Evolutionary conservation across 2,113 vertebrate species (phyloP).

Genomic region (Eptesicus fuscus): DNA sequence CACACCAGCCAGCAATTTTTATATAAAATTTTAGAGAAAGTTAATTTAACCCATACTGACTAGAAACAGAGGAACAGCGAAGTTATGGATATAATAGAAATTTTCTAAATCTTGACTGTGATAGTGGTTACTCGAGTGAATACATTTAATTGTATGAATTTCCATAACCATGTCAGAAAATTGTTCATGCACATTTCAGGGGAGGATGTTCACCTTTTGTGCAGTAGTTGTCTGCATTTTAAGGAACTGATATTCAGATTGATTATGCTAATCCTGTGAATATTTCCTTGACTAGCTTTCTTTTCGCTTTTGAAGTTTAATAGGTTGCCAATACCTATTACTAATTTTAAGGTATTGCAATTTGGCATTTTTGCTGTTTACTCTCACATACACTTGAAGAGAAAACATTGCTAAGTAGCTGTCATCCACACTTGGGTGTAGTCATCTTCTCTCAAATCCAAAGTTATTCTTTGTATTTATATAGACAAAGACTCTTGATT

Average conservation of each 20-base stretch:
- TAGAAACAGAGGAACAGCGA: neutral
- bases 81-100: fast-evolving
- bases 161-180: neutral
- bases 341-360: neutral
- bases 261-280: neutral
- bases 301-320: neutral
- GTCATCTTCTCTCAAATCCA: neutral
- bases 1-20: neutral
- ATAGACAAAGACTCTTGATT: neutral
- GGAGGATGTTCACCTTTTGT: neutral
- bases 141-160: neutral
- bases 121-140: neutral
- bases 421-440: neutral
- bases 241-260: neutral
- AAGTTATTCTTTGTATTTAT: neutral
- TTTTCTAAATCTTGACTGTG: neutral
- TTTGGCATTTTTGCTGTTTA: neutral
- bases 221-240: neutral
- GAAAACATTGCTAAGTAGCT: neutral
- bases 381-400: neutral
- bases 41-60: neutral
- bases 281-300: neutral
- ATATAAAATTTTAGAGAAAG: neutral
- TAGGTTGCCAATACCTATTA: neutral
- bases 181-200: neutral